Evolutionary conservation across 2,888 invertebrate species (phyloP).

Genomic region (Sepiola atlantica): DNA sequence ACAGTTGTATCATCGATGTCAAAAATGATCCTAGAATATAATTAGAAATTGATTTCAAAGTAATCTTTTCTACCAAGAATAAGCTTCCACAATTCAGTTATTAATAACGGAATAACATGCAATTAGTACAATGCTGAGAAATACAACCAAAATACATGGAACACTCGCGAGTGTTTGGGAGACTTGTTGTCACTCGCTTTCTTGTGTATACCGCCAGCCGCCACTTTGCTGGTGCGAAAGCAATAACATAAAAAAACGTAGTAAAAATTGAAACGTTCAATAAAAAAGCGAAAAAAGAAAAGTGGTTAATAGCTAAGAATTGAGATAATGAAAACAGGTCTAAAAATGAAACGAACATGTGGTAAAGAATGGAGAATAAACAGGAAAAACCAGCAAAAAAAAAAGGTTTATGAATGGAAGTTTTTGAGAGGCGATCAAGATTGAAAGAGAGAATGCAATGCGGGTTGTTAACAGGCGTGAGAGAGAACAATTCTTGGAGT

Average conservation of each 20-base stretch:
- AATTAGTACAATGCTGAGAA: not conserved
- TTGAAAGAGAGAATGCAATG: not conserved
- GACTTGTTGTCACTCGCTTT: not conserved
- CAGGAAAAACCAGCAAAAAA: not conserved
- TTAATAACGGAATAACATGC: no score
- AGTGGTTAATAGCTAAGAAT: not conserved
- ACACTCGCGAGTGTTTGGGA: not conserved
- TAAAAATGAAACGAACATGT: slow-evolving; percentile 21
- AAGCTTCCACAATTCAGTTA: no score
- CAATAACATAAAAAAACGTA: not conserved
- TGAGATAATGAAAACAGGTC: not conserved
- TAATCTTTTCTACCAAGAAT: no score
- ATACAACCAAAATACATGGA: not conserved
- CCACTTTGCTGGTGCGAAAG: not conserved
- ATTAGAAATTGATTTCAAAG: no score
- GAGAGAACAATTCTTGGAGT: not conserved
- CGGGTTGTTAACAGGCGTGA: not conserved
- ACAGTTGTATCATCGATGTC: no score
- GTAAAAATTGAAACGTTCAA: not conserved
- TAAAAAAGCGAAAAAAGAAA: not conserved
- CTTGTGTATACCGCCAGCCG: not conserved
- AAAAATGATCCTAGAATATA: no score
- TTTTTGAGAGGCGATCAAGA: slow-evolving; percentile 8
- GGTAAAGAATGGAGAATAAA: not conserved
- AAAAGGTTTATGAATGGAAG: slow-evolving; percentile 10